phyloP scores from a whole-genome alignment of 2,797 vertebrate genomes.

The Eulemur albifrons region DNA sequence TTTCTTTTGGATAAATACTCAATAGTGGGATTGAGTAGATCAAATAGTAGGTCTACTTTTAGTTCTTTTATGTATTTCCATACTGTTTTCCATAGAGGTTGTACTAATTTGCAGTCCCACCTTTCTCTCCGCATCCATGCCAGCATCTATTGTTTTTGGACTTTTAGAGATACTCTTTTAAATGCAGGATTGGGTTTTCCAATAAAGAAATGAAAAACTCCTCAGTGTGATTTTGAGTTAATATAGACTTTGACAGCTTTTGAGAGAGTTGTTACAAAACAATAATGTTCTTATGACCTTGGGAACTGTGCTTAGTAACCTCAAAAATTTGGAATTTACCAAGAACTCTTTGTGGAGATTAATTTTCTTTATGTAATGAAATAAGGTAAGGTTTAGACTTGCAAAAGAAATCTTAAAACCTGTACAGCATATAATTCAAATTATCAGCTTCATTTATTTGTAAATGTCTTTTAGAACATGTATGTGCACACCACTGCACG shows the following conservation, averaged over 20 bases:
- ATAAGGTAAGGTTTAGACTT: not conserved
- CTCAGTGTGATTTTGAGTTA: not conserved
- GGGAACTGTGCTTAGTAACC: not conserved
- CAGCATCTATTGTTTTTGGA: too few species aligned
- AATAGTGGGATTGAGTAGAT: too few species aligned
- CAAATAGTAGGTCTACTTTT: too few species aligned
- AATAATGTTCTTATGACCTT: not conserved
- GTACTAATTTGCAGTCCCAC: too few species aligned
- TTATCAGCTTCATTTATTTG: not conserved
- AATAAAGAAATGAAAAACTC: not conserved
- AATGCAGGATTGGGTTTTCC: not conserved
- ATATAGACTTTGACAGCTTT: not conserved
- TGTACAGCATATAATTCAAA: not conserved
- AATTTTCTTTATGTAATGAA: not conserved
- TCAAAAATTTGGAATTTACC: not conserved
- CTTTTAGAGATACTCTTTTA: not conserved
- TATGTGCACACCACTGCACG: too few species aligned
- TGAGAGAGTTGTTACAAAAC: not conserved
- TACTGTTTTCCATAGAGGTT: too few species aligned
- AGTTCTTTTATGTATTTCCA: too few species aligned
- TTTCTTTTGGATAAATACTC: too few species aligned
- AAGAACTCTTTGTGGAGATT: not conserved
- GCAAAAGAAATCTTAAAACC: not conserved
- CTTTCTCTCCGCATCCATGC: too few species aligned
- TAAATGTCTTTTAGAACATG: not conserved